Evolutionary conservation across 2,113 vertebrate genomes (phyloP), one percentile per base, ranked within the genome.

Genomic region (Nannobrachium achirus): DNA sequence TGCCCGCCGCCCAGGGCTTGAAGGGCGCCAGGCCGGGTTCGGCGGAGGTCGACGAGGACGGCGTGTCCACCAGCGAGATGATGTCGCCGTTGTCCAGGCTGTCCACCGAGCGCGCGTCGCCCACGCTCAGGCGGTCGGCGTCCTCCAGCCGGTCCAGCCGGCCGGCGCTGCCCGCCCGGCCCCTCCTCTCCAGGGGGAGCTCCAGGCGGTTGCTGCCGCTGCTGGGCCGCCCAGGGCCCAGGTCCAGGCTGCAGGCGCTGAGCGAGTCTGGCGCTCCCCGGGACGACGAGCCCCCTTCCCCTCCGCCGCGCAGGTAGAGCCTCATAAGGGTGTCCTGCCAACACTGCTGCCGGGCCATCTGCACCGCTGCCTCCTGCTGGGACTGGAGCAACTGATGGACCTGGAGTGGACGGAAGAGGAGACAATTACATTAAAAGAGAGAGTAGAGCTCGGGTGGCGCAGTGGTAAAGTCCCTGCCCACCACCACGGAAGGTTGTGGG

Each of bases 241-340:
- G 78, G 33, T 92, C 90, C 69, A 91, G 75, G 74, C 93, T 93
- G 48, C 89, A 89, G 40, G 86, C 65, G 75, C 92, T 95, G 84
- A 84, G 46, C 1, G 79, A 85, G 77, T 95, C 87, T 5, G 0
- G 25, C 3, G 73, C 57, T 25, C 16, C 51, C 8, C 83, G 73
- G 25, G 25, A 33, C 25, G 25, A 4, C 3, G 76, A 40, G 5
- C 85, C 78, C 1, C 88, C 86, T 3, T 44, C 90, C 19, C 76
- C 73, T 13, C 90, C 87, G 56, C 92, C 94, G 68, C 95, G 95
- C 66, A 98, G 76, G 67, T 95, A 94, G 0, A 98, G 90, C 1
- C 92, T 93, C 76, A 96, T 86, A 41, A 99, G 91, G 1, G 96
- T 97, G 83, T 99, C 97, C 89, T 99, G 98, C 98, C 98, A 99